Percentiles rank a stretch among this genome's conserved stretches.
These are phyloP conservation scores for Epirrhoe alternata DNA, from an alignment of 2,888 invertebrate genomes.

Conservation along the genomic window DNA sequence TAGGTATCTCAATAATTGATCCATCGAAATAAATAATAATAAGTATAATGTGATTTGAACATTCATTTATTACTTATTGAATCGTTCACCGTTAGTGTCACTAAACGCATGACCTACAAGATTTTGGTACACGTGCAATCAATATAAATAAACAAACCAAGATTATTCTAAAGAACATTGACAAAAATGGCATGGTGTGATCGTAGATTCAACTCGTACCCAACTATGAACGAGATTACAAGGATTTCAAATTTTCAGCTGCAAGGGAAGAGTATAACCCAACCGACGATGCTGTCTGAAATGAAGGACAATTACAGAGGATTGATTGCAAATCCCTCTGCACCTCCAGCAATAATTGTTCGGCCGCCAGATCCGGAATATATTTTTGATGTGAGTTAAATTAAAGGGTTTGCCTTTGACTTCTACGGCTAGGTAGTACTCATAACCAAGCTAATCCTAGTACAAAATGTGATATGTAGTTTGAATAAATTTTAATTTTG, in stretches of 20 bases:
- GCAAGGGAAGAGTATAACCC: conserved; percentile 61
- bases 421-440: too few species aligned
- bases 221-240: conserved; percentile 9
- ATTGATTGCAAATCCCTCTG: conserved; percentile 52
- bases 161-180: not conserved
- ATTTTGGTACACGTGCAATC: not conserved
- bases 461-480: too few species aligned
- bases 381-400: conserved; percentile 74
- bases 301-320: conserved; percentile 76
- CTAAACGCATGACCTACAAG: conserved; percentile 11
- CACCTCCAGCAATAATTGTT: conserved; percentile 65
- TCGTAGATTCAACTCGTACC: conserved; percentile 12
- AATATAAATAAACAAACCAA: not conserved
- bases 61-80: not conserved
- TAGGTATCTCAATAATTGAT: too few species aligned
- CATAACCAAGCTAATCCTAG: too few species aligned
- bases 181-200: conserved; percentile 10
- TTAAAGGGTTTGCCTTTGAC: too few species aligned
- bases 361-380: conserved; percentile 72
- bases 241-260: conserved; percentile 57
- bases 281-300: conserved; percentile 69
- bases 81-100: not conserved
- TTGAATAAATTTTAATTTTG: too few species aligned
- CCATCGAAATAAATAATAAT: too few species aligned
- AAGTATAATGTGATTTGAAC: too few species aligned